Evolutionary conservation across 2,888 invertebrate species (phyloP).

Genomic region (Drosophila atroscutellata): DNA sequence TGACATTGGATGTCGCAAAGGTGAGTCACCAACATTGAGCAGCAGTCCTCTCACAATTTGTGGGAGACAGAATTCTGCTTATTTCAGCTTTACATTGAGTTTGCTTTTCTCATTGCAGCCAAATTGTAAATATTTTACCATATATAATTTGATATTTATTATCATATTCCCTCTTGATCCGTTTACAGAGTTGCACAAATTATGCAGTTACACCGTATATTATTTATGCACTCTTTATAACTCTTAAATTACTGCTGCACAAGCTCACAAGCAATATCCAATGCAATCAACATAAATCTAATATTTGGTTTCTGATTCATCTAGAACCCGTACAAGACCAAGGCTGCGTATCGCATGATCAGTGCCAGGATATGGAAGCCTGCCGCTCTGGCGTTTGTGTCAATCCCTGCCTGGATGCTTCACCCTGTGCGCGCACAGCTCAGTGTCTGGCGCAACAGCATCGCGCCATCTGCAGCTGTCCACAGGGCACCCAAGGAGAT

Average conservation of each 20-base stretch:
- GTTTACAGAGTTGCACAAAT: slow-evolving; percentile 60
- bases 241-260: slow-evolving; percentile 64
- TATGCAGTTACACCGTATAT: slow-evolving; percentile 32
- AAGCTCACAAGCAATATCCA: slow-evolving; percentile 2
- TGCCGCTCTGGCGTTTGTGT: slow-evolving; percentile 91
- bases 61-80: neutral
- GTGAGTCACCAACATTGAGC: slow-evolving; percentile 85
- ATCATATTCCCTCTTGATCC: slow-evolving; percentile 8
- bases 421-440: slow-evolving; percentile 91
- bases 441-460: slow-evolving; percentile 91
- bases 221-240: slow-evolving; percentile 60
- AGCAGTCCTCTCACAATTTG: neutral
- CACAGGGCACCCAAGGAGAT: slow-evolving; percentile 90
- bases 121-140: slow-evolving; percentile 47
- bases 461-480: slow-evolving; percentile 91
- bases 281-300: neutral
- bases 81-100: slow-evolving; percentile 50
- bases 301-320: neutral
- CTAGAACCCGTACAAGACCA: slow-evolving; percentile 84
- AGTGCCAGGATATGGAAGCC: slow-evolving; percentile 90
- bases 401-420: slow-evolving; percentile 89
- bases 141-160: slow-evolving; percentile 13
- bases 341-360: slow-evolving; percentile 90
- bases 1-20: slow-evolving; percentile 92
- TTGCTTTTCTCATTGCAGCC: slow-evolving; percentile 73